Evolutionary conservation across 2,888 invertebrate species (phyloP).

Genomic region (Blera fallax): DNA sequence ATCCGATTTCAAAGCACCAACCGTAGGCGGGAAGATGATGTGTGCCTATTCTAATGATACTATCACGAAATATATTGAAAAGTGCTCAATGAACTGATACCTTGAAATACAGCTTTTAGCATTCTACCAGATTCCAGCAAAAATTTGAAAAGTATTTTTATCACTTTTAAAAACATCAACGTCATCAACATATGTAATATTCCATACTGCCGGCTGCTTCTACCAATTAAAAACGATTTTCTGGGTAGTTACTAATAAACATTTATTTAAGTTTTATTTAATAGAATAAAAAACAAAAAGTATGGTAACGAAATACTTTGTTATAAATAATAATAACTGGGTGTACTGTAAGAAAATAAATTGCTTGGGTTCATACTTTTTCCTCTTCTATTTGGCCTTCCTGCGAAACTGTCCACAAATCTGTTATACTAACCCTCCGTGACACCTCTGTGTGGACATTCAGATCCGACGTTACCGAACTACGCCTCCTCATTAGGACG

Average conservation of each 20-base stretch:
- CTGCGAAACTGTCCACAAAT: constrained; percentile 75
- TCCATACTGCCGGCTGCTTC: no score
- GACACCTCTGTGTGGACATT: background rate
- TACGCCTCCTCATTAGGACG: constrained; percentile 75
- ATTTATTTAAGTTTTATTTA: background rate
- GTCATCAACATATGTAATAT: no score
- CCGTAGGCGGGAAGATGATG: no score
- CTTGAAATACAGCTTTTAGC: no score
- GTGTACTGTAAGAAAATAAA: background rate
- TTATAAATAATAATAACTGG: background rate
- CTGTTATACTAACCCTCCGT: constrained; percentile 76
- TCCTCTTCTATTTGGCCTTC: background rate
- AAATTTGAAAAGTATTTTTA: no score
- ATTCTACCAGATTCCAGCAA: no score
- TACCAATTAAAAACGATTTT: no score
- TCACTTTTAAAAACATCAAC: no score
- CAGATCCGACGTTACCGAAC: constrained; percentile 68
- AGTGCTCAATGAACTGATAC: no score
- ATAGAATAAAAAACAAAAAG: background rate
- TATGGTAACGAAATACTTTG: background rate
- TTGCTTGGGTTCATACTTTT: constrained; percentile 6
- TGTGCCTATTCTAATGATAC: no score
- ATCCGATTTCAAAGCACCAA: no score
- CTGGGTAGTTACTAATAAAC: background rate
- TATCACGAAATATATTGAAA: no score